A percentile compares a stretch with the other conserved stretches of the same genome.
These are phyloP conservation scores for Garra rufa DNA, from an alignment of 2,113 vertebrate species.

Conservation along the genomic window DNA sequence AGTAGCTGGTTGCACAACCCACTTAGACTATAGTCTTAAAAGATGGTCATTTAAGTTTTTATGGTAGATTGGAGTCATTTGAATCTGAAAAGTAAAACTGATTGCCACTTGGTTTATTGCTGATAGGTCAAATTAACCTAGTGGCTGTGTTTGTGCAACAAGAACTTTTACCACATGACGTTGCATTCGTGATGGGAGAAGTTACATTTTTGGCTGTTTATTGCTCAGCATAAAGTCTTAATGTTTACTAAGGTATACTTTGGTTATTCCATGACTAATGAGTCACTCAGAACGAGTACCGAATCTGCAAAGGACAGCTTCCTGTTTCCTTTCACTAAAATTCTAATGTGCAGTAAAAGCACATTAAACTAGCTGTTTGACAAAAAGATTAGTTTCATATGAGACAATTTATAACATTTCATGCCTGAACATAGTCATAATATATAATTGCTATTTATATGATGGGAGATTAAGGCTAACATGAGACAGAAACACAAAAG, in stretches of 20 bases:
- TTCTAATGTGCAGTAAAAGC: too few species aligned
- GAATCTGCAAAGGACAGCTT: background rate
- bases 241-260: background rate
- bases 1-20: too few species aligned
- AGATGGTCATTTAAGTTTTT: too few species aligned
- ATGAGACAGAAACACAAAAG: background rate
- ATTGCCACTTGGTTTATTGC: too few species aligned
- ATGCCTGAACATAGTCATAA: background rate
- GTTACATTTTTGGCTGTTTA: background rate
- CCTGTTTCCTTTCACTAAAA: background rate
- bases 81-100: too few species aligned
- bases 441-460: background rate
- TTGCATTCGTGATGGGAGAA: background rate
- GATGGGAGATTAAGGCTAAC: background rate
- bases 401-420: background rate
- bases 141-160: too few species aligned
- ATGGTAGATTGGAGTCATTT: too few species aligned
- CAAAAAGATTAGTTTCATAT: background rate
- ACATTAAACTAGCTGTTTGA: background rate
- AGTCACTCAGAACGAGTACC: background rate
- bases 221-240: background rate
- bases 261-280: background rate
- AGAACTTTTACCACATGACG: too few species aligned
- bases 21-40: too few species aligned
- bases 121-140: too few species aligned